A percentile compares a stretch with the other conserved stretches of the same genome.
These are phyloP conservation scores for Urechis unicinctus DNA, from an alignment of 2,888 invertebrate genomes.

Conservation along the genomic window DNA sequence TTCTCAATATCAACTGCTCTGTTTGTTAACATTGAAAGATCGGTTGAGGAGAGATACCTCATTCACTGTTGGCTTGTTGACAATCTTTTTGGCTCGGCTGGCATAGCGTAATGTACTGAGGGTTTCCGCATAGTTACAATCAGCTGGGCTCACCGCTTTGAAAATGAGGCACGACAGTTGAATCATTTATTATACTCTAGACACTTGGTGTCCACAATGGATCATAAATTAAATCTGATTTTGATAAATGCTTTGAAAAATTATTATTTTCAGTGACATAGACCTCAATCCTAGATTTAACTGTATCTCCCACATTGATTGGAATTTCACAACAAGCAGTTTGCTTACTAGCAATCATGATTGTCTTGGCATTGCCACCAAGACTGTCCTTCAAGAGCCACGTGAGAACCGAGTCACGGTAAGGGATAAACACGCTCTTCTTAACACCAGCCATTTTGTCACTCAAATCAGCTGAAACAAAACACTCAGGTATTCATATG, in stretches of 20 bases:
- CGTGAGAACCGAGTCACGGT: constrained; percentile 72
- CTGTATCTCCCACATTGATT: not conserved
- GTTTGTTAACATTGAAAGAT: not conserved
- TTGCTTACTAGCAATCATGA: constrained; percentile 73
- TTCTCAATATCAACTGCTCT: not conserved
- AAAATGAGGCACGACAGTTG: not conserved
- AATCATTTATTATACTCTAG: not conserved
- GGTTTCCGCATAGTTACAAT: constrained; percentile 70
- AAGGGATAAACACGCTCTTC: constrained; percentile 61
- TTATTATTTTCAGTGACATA: no score
- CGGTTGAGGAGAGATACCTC: constrained; percentile 49
- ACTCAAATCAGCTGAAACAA: constrained; percentile 32
- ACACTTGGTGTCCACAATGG: not conserved
- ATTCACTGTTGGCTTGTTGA: constrained; percentile 61
- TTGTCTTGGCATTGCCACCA: constrained; percentile 70
- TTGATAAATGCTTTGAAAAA: no score
- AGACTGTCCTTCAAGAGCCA: constrained; percentile 76
- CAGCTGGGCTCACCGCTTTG: constrained; percentile 69
- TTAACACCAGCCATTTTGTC: constrained; percentile 22
- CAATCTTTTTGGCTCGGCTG: constrained; percentile 67
- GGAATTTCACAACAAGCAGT: not conserved
- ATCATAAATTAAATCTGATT: not conserved
- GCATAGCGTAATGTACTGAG: constrained; percentile 75
- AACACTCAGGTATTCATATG: not conserved
- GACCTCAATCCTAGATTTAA: no score